phyloP scores from a whole-genome alignment of 2,888 invertebrate genomes.

The Meta bourneti region DNA sequence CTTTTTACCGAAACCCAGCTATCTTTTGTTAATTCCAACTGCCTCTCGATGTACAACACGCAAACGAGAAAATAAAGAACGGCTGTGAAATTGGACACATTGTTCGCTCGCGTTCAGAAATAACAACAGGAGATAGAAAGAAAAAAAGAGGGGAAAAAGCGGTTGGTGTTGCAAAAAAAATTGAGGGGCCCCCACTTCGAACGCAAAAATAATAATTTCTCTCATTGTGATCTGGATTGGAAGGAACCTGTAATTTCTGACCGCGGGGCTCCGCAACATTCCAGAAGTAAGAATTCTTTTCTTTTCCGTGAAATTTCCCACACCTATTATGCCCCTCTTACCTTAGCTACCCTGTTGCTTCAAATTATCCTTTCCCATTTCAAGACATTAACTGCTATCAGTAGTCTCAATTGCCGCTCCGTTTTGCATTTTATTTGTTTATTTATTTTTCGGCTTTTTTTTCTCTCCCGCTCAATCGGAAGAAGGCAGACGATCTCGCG shows the following conservation, averaged over 20 bases:
- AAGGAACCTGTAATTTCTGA: constrained; percentile 75
- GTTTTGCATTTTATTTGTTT: constrained; percentile 37
- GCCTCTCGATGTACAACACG: background rate
- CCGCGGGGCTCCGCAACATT: constrained; percentile 61
- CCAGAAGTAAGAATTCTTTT: constrained; percentile 57
- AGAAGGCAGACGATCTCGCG: constrained; percentile 35
- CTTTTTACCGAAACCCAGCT: background rate
- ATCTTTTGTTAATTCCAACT: constrained; percentile 10
- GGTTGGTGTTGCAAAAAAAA: constrained; percentile 29
- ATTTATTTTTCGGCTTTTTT: constrained; percentile 1
- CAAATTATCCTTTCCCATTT: constrained; percentile 71
- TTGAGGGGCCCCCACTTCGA: constrained; percentile 25
- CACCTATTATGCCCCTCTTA: constrained; percentile 57
- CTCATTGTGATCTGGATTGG: constrained; percentile 57
- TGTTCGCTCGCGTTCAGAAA: constrained; percentile 34
- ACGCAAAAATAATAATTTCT: constrained; percentile 48
- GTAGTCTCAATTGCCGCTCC: constrained; percentile 61
- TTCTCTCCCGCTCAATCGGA: constrained; percentile 4
- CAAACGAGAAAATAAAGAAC: constrained; percentile 11
- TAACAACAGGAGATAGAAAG: constrained; percentile 31
- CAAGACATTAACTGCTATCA: constrained; percentile 72
- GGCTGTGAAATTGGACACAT: constrained; percentile 41
- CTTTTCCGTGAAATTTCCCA: constrained; percentile 63
- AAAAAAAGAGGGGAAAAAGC: constrained; percentile 11
- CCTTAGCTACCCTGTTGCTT: constrained; percentile 13